Conservation (phyloP, 2,888 invertebrate species). For the Cosmia trapezina region DNA sequence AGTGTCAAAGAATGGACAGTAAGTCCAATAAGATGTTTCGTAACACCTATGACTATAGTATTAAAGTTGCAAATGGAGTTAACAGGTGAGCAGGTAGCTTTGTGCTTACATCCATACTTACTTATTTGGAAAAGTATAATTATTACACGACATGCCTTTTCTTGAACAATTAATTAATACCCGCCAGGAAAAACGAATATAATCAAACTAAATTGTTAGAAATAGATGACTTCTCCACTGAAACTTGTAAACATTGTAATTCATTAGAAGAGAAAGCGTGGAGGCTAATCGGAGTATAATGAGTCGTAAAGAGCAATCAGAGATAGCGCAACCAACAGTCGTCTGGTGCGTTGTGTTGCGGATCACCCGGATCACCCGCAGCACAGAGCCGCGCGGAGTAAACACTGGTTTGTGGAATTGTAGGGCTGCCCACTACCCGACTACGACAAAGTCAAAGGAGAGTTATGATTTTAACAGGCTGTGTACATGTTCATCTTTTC, state of each 20-base stretch:
- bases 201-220: not conserved
- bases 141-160: too few species aligned
- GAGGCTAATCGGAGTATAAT: slow-evolving; percentile 33
- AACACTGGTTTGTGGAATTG: not conserved
- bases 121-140: not conserved
- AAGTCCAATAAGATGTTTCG: not conserved
- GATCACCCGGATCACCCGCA: not conserved
- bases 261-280: slow-evolving; percentile 27
- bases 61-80: not conserved
- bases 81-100: not conserved
- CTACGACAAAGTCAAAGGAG: too few species aligned
- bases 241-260: not conserved
- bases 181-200: too few species aligned
- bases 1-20: not conserved
- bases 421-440: slow-evolving; percentile 19
- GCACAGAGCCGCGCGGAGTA: not conserved
- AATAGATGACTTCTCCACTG: not conserved
- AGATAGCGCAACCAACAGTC: slow-evolving; percentile 23
- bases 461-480: too few species aligned
- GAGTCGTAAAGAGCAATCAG: slow-evolving; percentile 51
- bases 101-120: not conserved
- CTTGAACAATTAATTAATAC: too few species aligned
- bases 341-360: not conserved
- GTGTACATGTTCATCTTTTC: too few species aligned
- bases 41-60: not conserved